Evolutionary conservation across 2,113 vertebrate genomes (phyloP).

Genomic region (Podocnemis expansa): DNA sequence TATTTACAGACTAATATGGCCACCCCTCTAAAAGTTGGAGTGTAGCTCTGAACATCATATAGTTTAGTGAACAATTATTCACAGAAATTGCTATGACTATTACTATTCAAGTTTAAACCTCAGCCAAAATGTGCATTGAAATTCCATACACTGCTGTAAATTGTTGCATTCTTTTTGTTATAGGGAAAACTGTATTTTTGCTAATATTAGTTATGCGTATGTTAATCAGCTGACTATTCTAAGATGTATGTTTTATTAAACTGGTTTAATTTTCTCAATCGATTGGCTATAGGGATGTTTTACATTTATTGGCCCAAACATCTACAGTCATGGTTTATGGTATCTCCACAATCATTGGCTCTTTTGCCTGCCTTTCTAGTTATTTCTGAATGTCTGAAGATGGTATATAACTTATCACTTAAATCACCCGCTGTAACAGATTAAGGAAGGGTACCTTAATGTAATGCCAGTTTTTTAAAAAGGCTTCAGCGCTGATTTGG

Average conservation of each 20-base stretch:
- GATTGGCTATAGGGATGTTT: neutral
- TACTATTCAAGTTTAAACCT: neutral
- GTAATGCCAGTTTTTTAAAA: neutral
- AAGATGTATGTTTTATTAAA: neutral
- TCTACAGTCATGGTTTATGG: neutral
- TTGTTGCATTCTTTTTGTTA: neutral
- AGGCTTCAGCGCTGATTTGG: neutral
- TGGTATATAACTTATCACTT: neutral
- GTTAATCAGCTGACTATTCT: neutral
- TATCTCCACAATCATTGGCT: neutral
- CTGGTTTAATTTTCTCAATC: neutral
- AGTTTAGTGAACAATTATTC: conserved; percentile 22
- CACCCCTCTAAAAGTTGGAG: conserved; percentile 49
- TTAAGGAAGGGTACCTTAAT: neutral
- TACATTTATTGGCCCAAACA: neutral
- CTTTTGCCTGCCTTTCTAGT: neutral
- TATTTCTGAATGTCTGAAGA: neutral
- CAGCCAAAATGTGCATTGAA: neutral
- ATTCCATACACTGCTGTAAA: neutral
- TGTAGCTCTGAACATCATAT: conserved; percentile 23
- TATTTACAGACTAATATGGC: too few relatives aligned
- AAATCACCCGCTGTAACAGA: neutral
- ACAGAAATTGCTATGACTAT: neutral
- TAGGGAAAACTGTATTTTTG: neutral
- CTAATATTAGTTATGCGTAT: neutral